Evolutionary conservation across 2,113 vertebrate species (phyloP).

Genomic region (Antechinus flavipes): DNA sequence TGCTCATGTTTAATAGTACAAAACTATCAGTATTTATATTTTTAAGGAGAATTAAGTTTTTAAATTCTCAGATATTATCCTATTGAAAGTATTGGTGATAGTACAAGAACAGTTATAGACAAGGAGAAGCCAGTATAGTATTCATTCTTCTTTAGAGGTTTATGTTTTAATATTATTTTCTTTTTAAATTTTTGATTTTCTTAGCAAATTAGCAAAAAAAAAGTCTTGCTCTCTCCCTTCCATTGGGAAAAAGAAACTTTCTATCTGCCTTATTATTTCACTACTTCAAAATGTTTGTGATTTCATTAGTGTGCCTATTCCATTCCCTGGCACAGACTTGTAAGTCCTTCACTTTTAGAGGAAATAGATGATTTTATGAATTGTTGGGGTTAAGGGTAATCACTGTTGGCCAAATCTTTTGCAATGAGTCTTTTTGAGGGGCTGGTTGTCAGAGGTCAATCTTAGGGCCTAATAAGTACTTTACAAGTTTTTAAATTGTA

Average conservation of each 20-base stretch:
- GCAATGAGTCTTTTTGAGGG: not conserved
- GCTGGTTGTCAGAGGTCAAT: not conserved
- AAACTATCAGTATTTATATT: slow-evolving; percentile 18
- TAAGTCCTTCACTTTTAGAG: not conserved
- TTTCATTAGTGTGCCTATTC: not conserved
- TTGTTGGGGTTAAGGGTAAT: not conserved
- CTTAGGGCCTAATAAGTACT: no score
- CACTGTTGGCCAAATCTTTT: not conserved
- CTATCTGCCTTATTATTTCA: not conserved
- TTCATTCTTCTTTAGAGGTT: no score
- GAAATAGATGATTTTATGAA: not conserved
- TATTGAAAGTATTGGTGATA: slow-evolving; percentile 7
- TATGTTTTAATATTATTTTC: no score
- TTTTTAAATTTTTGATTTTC: no score
- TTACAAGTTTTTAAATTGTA: no score
- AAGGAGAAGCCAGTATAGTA: slow-evolving; percentile 22
- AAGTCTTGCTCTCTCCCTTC: no score
- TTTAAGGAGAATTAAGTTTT: slow-evolving; percentile 42
- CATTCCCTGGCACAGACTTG: not conserved
- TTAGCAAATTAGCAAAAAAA: no score
- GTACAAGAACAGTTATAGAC: slow-evolving; percentile 18
- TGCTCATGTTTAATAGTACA: slow-evolving; percentile 18
- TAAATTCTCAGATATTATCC: slow-evolving; percentile 12
- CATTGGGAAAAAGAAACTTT: not conserved
- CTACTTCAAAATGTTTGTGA: not conserved